A percentile compares a stretch with the other conserved stretches of the same genome.
Conservation (phyloP, 1,140 invertebrate species). For the Psix sp. region DNA sequence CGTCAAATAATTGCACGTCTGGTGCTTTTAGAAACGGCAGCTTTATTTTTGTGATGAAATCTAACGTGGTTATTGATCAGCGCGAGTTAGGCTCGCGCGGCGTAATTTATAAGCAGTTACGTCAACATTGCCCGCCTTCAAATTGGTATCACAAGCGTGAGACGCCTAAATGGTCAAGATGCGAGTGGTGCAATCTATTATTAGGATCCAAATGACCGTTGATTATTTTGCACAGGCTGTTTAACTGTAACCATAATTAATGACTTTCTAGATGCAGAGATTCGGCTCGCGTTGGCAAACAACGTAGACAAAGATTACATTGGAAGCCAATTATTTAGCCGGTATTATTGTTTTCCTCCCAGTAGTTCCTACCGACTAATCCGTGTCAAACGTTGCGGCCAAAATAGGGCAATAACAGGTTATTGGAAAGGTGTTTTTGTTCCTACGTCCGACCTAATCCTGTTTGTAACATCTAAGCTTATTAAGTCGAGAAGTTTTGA, state of each 20-base stretch:
- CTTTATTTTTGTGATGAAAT: slow-evolving; percentile 50
- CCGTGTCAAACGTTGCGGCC: too few relatives aligned
- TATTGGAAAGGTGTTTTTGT: too few relatives aligned
- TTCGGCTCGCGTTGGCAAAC: not conserved
- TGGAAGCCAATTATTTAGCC: too few relatives aligned
- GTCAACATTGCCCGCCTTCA: slow-evolving; percentile 48
- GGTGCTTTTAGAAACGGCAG: slow-evolving; percentile 33
- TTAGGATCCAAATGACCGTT: slow-evolving; percentile 55
- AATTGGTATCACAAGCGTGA: slow-evolving; percentile 47
- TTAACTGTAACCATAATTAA: slow-evolving; percentile 26
- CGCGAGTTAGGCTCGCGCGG: slow-evolving; percentile 14
- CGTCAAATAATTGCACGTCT: slow-evolving; percentile 46
- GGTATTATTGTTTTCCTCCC: too few relatives aligned
- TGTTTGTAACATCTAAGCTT: too few relatives aligned
- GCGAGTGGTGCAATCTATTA: slow-evolving; percentile 54
- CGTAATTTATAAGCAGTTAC: slow-evolving; percentile 52
- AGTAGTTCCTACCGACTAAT: too few relatives aligned
- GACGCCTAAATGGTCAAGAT: slow-evolving; percentile 49
- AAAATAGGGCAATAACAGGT: too few relatives aligned
- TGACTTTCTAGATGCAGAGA: slow-evolving; percentile 8
- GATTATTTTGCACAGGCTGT: slow-evolving; percentile 31
- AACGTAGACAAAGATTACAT: slow-evolving; percentile 21
- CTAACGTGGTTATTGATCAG: slow-evolving; percentile 47
- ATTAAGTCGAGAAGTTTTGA: too few relatives aligned
- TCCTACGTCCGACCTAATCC: too few relatives aligned